These are phyloP conservation scores for Menidia beryllina DNA, from an alignment of 2,113 vertebrate species.

Conservation along the genomic window DNA sequence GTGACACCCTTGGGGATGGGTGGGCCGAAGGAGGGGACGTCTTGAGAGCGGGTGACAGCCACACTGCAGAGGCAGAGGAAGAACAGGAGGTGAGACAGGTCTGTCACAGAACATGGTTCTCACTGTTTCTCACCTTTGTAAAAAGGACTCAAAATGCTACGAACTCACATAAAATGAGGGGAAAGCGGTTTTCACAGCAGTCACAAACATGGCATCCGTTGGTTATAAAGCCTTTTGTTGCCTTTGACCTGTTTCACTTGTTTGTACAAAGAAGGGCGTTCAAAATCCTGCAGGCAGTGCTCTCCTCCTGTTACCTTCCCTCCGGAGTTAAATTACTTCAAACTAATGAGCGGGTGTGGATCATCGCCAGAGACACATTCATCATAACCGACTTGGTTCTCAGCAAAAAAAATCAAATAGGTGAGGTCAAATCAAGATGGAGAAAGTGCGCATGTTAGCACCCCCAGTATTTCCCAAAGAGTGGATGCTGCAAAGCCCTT, in stretches of 20 bases:
- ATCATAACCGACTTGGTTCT: constrained; percentile 6
- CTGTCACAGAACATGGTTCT: not conserved
- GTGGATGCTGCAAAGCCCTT: not conserved
- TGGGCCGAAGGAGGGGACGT: constrained; percentile 94
- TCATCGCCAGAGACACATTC: constrained; percentile 11
- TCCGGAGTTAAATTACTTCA: constrained; percentile 41
- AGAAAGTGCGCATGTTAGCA: not conserved
- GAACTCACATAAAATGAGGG: not conserved
- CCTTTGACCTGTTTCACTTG: constrained; percentile 59
- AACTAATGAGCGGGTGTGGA: constrained; percentile 55
- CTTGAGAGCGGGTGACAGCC: constrained; percentile 94
- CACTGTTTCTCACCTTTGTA: not conserved
- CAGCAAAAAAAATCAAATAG: constrained; percentile 2
- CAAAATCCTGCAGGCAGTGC: constrained; percentile 37
- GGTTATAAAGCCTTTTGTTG: constrained; percentile 34
- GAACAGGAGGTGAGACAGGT: not conserved
- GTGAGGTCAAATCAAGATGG: constrained; percentile 1
- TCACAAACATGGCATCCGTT: constrained; percentile 15
- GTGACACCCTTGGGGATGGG: constrained; percentile 95
- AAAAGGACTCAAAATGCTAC: too few species aligned
- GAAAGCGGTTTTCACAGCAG: not conserved
- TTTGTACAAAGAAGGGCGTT: constrained; percentile 56
- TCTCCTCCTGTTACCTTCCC: constrained; percentile 56
- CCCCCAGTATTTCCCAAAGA: not conserved
- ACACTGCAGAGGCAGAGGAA: constrained; percentile 79